Evolutionary conservation across 2,888 invertebrate genomes (phyloP).

Genomic region (Tuta absoluta): DNA sequence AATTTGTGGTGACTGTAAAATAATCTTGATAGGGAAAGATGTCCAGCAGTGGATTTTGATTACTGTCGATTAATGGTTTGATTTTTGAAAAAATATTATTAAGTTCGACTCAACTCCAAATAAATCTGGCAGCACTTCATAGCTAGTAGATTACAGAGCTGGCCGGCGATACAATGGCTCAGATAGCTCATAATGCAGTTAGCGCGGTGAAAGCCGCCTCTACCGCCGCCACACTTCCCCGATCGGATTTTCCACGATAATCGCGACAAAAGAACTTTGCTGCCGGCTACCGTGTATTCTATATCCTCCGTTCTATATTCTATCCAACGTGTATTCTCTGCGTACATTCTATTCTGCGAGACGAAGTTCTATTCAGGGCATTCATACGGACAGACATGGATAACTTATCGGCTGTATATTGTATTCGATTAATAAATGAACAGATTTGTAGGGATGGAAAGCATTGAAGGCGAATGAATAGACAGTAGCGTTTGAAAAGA

Average conservation of each 20-base stretch:
- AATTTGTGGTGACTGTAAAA: no score
- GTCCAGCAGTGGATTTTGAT: no score
- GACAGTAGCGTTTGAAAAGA: constrained; percentile 20
- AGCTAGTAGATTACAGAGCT: constrained; percentile 62
- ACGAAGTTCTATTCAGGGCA: constrained; percentile 62
- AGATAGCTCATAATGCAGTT: constrained; percentile 80
- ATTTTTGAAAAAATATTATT: no score
- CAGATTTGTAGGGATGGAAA: constrained; percentile 23
- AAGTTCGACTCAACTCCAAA: neutral
- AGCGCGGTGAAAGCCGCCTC: constrained; percentile 67
- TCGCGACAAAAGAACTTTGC: constrained; percentile 80
- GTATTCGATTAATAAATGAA: constrained; percentile 44
- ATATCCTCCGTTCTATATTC: constrained; percentile 28
- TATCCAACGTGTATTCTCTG: constrained; percentile 20
- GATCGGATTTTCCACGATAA: constrained; percentile 80
- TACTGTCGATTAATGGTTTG: no score
- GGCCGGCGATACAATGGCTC: constrained; percentile 61
- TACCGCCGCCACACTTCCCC: constrained; percentile 62
- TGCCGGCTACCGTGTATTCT: constrained; percentile 50
- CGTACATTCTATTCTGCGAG: constrained; percentile 18
- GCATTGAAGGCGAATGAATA: neutral
- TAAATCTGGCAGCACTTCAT: constrained; percentile 31
- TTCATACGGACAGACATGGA: constrained; percentile 59
- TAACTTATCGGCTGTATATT: constrained; percentile 57
- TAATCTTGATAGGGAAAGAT: no score